Percentiles rank a stretch among this genome's conserved stretches.
phyloP scores from a whole-genome alignment of 2,888 invertebrate genomes.

The Anodontia alba region DNA sequence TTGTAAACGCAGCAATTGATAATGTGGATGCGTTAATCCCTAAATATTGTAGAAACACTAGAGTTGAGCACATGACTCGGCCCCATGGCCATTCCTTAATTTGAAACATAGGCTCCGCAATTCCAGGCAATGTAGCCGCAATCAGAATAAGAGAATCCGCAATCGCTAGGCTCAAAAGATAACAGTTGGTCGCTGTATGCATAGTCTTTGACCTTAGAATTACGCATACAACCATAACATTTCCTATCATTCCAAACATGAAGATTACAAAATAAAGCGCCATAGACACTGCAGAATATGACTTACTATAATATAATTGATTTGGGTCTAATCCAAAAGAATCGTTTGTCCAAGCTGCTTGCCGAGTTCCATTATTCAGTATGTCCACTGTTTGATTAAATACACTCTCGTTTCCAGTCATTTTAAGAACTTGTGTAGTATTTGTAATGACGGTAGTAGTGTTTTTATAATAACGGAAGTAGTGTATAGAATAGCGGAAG shows the following conservation, averaged over 20 bases:
- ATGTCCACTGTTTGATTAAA: too few species aligned
- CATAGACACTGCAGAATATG: slow-evolving; percentile 30
- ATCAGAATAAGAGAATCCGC: slow-evolving; percentile 88
- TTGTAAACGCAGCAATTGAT: slow-evolving; percentile 88
- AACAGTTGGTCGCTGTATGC: slow-evolving; percentile 88
- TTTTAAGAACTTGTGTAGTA: too few species aligned
- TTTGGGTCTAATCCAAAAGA: not conserved
- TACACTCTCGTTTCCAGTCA: too few species aligned
- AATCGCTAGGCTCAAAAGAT: slow-evolving; percentile 87
- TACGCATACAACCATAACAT: slow-evolving; percentile 87
- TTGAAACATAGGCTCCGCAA: slow-evolving; percentile 86
- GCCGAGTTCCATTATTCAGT: too few species aligned
- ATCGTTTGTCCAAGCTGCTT: too few species aligned
- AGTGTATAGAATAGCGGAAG: too few species aligned
- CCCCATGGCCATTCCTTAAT: slow-evolving; percentile 87
- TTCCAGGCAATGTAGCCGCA: slow-evolving; percentile 86
- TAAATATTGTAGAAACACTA: slow-evolving; percentile 87
- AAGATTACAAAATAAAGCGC: slow-evolving; percentile 83
- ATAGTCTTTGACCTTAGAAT: slow-evolving; percentile 85
- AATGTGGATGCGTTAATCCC: slow-evolving; percentile 88
- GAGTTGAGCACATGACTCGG: slow-evolving; percentile 86
- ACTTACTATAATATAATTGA: not conserved
- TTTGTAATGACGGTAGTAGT: too few species aligned
- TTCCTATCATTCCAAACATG: slow-evolving; percentile 87
- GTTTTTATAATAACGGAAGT: too few species aligned